A percentile compares a stretch with the other conserved stretches of the same genome.
Evolutionary conservation across 2,797 vertebrate genomes (phyloP).

Genomic region (Serranus cabrilla): DNA sequence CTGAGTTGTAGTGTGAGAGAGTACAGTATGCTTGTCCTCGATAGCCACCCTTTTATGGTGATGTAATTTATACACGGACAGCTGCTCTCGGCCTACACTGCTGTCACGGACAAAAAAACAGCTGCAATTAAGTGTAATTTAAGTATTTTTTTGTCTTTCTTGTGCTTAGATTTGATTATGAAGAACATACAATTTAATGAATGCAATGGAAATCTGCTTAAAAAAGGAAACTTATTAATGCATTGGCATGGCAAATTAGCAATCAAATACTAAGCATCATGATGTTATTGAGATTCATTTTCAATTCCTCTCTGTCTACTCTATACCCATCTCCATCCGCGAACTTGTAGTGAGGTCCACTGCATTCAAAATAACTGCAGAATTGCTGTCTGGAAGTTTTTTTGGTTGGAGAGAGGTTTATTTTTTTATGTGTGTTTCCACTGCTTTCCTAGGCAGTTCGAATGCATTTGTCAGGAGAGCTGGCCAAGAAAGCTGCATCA

Average conservation of each 20-base stretch:
- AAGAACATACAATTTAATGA: background rate
- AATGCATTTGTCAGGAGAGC: slow-evolving; percentile 4
- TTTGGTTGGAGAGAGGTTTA: background rate
- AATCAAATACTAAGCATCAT: background rate
- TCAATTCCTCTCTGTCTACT: background rate
- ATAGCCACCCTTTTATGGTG: slow-evolving; percentile 2
- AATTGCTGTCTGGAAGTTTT: background rate
- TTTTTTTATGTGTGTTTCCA: background rate
- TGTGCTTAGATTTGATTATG: background rate
- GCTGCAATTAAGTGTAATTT: background rate
- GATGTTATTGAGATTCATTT: background rate
- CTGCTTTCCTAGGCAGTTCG: slow-evolving; percentile 1
- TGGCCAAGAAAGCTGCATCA: slow-evolving; percentile 2
- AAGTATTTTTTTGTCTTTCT: background rate
- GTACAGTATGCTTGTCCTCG: slow-evolving; percentile 43
- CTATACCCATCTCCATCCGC: too few relatives aligned
- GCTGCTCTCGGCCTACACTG: slow-evolving; percentile 9
- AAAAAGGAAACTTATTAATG: background rate
- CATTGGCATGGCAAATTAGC: background rate
- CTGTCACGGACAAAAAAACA: background rate
- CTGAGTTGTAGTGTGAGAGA: slow-evolving; percentile 47
- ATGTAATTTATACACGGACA: slow-evolving; percentile 37
- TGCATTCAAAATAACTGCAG: background rate
- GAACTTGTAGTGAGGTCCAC: background rate
- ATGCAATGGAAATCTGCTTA: background rate